A percentile compares a stretch with the other conserved stretches of the same genome.
Conservation (phyloP, 92 coral and sea anemone species). For the Zoanthus solanderi region DNA sequence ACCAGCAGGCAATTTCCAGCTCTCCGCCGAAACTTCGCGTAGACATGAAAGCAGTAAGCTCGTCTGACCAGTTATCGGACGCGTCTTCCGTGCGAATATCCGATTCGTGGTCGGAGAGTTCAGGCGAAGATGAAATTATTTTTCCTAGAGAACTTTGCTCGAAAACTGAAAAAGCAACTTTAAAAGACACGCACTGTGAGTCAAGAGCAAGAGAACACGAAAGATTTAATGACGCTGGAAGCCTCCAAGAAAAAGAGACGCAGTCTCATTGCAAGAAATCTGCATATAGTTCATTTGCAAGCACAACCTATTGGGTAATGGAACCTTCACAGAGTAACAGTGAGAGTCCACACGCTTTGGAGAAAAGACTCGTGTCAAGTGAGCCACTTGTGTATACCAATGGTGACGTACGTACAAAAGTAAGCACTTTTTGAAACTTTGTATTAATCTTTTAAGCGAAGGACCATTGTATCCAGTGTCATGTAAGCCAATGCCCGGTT, state of each 20-base stretch:
- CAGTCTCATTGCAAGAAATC: constrained; percentile 31
- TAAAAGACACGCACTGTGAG: not conserved
- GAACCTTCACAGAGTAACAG: constrained; percentile 40
- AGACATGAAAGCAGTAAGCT: constrained; percentile 16
- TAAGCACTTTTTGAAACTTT: constrained; percentile 15
- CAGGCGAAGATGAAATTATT: constrained; percentile 60
- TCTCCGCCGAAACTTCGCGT: constrained; percentile 40
- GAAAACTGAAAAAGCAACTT: not conserved
- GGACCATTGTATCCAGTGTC: not conserved
- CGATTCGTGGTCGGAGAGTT: constrained; percentile 85
- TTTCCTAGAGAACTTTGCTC: constrained; percentile 14
- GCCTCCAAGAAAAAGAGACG: not conserved
- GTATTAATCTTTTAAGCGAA: not conserved
- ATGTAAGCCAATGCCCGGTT: not conserved
- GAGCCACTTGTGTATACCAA: constrained; percentile 17
- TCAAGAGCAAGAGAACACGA: not conserved
- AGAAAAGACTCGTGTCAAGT: constrained; percentile 1
- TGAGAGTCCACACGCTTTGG: not conserved
- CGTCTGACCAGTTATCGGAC: constrained; percentile 75
- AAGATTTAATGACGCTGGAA: not conserved
- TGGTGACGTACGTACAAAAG: constrained; percentile 35
- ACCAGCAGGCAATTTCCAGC: constrained; percentile 31
- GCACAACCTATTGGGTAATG: constrained; percentile 80
- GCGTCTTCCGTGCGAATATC: constrained; percentile 69
- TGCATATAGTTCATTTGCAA: constrained; percentile 65